Evolutionary conservation across 92 coral and sea anemone species (phyloP), one percentile per base, ranked within the genome.

Genomic region (Palythoa heliodiscus): DNA sequence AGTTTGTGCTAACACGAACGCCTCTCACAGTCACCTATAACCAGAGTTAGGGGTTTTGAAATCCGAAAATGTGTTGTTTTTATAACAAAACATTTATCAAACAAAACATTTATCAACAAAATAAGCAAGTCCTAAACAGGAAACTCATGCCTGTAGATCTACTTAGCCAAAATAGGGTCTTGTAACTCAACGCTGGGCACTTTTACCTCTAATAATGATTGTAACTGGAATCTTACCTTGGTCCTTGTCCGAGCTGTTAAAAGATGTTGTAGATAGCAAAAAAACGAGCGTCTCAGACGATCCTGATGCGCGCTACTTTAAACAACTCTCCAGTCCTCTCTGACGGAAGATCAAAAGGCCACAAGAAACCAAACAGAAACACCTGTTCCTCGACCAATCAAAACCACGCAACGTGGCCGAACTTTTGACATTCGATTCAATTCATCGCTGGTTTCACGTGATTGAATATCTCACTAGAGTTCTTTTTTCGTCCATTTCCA

Each of bases 311-410:
- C 43, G 43, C 7, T 11, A 11, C 7, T 70, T 12, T 40, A 15
- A 35, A 19, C 7, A 40, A 19, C 38, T 35, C 73, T 70, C 73
- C 19, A 70, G 40, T 70, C 7, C 73, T 40, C 73, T 70, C 38
- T 70, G 73, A 11, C 24, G n/a, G 8, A 11, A 70, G 47, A 70
- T 70, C 73, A 70, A 70, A 70, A 70, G 73, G 38, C 73, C 73
- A 70, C 73, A 70, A 70, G 47, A 70, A 70, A 11, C 11, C 43
- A 2, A 70, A 70, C 11, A 68, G 15, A 68, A 25, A 11, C 38
- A 70, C 73, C 73, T 70, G 73, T 8, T 70, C 73, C 6, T 11
- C 73, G 13, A 70, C 73, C 73, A 70, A 70, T 70, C 73, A 70
- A 13, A 35, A 25, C 8, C 17, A 19, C 19, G 19, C 73, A 70